A percentile compares a stretch with the other conserved stretches of the same genome.
phyloP scores from a whole-genome alignment of 92 coral and sea anemone species.

The Bergia puertoricense region DNA sequence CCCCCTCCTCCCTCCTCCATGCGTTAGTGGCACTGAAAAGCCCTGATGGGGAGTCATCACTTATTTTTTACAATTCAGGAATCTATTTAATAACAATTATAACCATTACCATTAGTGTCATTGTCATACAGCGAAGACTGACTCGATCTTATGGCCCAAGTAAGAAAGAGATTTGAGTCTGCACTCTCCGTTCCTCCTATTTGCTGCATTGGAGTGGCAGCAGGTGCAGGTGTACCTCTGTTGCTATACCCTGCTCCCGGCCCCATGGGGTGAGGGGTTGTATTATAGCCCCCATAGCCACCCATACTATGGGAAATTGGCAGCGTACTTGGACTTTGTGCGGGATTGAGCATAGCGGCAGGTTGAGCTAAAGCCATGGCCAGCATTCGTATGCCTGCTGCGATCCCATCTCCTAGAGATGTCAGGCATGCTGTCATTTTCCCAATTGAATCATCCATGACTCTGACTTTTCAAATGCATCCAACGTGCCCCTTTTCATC shows the following conservation, averaged over 20 bases:
- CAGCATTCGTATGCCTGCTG: conserved; percentile 46
- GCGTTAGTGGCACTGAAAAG: neutral
- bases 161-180: neutral
- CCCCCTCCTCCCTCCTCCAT: neutral
- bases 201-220: conserved; percentile 13
- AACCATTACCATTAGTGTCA: conserved; percentile 3
- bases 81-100: neutral
- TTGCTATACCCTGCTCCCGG: neutral
- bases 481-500: conserved; percentile 32
- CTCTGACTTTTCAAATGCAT: conserved; percentile 36
- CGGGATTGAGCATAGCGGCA: neutral
- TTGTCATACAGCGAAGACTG: conserved; percentile 4
- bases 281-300: conserved; percentile 6
- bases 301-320: too few relatives aligned
- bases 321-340: neutral
- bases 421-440: conserved; percentile 49
- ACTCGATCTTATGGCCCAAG: neutral
- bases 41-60: conserved; percentile 4
- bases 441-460: conserved; percentile 30
- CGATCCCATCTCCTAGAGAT: conserved; percentile 49
- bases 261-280: conserved; percentile 8
- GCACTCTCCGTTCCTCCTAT: neutral
- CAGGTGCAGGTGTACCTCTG: conserved; percentile 10
- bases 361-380: conserved; percentile 25
- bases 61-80: neutral